Base-by-base conservation (phyloP, 92 coral and sea anemone species). In the Porites lobata region DNA sequence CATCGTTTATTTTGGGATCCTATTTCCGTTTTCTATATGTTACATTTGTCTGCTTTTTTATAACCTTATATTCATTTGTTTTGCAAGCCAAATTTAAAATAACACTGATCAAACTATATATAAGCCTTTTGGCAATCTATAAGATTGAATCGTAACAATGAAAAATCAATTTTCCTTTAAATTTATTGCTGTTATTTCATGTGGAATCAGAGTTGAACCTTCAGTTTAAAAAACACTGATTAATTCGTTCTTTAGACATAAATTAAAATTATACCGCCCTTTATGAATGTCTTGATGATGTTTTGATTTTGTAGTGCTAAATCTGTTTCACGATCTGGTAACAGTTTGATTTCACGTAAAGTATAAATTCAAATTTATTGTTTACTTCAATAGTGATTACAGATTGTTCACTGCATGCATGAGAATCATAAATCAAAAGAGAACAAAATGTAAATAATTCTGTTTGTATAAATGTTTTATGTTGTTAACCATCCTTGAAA, bases 11-110 rank as follows among this genome's bases (percentile, higher is more conserved):
- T 3, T 8, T 51, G 24, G 21, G 64, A 47, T 54, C 19, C 63
- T 75, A 9, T 18, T 51, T 12, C 53, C 53, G 52, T 75, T 43
- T 51, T 54, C 7, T 54, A 8, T 53, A 0, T 53, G 9, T 53
- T 6, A 53, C 2, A 54, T 54, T 56, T 8, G 15, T 9, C 26
- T 79, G 63, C 58, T 79, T 29, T 38, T 57, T n/a, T 24, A 4
- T n/a, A 38, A n/a, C 19, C 29, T 18, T n/a, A n/a, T 15, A 6
- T 79, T 50, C 70, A 18, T 10, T 47, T 63, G 72, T 79, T 63
- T 79, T 79, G 83, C 83, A 79, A 64, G 83, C 61, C 72, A 79
- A 79, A 79, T 79, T 43, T 20, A 64, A 64, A 52, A 79, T 62
- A 22, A 14, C 8, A 11, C 24, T 58, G 1, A 43, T 43, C 38